Evolutionary conservation across 2,888 invertebrate genomes (phyloP).

Genomic region (Dascillus cervinus): DNA sequence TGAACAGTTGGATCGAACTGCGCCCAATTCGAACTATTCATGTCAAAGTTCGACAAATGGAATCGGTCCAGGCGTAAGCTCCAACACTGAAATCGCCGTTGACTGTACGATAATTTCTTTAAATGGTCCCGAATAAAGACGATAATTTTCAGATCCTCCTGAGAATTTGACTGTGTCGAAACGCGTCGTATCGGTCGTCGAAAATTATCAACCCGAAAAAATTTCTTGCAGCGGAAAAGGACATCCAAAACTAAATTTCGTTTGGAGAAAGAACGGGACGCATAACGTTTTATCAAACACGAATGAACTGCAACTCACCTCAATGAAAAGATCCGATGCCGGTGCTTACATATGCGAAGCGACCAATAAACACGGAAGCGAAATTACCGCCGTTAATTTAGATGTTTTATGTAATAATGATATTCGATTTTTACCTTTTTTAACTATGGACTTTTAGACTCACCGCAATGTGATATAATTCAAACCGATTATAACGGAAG

Average conservation of each 20-base stretch:
- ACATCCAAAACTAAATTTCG: slow-evolving; percentile 62
- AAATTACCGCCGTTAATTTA: slow-evolving; percentile 56
- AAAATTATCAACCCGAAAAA: slow-evolving; percentile 49
- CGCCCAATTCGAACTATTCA: slow-evolving; percentile 75
- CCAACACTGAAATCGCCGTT: slow-evolving; percentile 77
- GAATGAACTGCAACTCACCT: slow-evolving; percentile 53
- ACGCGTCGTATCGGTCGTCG: slow-evolving; percentile 46
- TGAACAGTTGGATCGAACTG: slow-evolving; percentile 64
- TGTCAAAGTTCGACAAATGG: slow-evolving; percentile 72
- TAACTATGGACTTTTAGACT: slow-evolving; percentile 54
- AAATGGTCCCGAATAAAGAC: not conserved
- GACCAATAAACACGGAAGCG: slow-evolving; percentile 70
- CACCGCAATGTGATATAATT: slow-evolving; percentile 77
- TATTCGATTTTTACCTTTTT: slow-evolving; percentile 1
- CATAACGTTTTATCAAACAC: slow-evolving; percentile 44
- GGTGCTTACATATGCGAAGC: slow-evolving; percentile 77
- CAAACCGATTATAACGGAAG: slow-evolving; percentile 62
- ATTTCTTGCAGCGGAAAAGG: slow-evolving; percentile 56
- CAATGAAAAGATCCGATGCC: slow-evolving; percentile 60
- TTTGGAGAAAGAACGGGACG: slow-evolving; percentile 61
- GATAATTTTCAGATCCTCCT: slow-evolving; percentile 59
- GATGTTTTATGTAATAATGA: slow-evolving; percentile 78
- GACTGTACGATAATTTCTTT: slow-evolving; percentile 66
- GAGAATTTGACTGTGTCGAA: slow-evolving; percentile 71
- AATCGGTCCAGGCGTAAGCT: slow-evolving; percentile 73